phyloP scores from a whole-genome alignment of 2,888 invertebrate genomes.

The Encarsia formosa region DNA sequence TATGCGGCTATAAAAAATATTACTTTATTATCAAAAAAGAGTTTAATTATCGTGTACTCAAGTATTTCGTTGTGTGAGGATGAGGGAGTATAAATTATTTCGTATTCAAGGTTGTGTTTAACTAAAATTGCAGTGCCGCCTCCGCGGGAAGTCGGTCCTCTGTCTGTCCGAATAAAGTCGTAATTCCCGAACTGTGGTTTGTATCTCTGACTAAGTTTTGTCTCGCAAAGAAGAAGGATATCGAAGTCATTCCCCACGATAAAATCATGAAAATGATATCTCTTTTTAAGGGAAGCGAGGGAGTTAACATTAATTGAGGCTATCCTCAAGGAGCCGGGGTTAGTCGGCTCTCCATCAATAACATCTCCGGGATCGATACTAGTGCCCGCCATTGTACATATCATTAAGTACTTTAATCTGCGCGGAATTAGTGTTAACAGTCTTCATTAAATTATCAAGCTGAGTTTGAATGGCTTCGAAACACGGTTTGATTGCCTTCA shows the following conservation, averaged over 20 bases:
- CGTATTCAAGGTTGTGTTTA: background rate
- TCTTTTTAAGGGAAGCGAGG: background rate
- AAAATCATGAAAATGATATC: background rate
- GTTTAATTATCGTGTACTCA: constrained; percentile 7
- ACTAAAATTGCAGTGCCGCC: constrained; percentile 18
- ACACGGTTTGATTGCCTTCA: too few relatives aligned
- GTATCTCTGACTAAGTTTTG: constrained; percentile 13
- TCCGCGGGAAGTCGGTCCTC: background rate
- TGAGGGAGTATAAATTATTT: background rate
- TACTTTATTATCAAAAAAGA: background rate
- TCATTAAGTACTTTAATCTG: background rate
- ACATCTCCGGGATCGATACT: too few relatives aligned
- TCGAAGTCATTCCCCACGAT: constrained; percentile 4
- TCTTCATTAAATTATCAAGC: background rate
- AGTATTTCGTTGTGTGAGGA: background rate
- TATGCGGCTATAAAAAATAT: constrained; percentile 2
- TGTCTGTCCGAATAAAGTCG: constrained; percentile 11
- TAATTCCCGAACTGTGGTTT: constrained; percentile 11
- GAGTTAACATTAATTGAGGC: constrained; percentile 7
- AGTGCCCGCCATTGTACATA: background rate
- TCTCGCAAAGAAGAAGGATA: constrained; percentile 14
- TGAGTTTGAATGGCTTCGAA: too few relatives aligned
- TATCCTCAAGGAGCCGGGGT: background rate
- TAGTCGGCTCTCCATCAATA: too few relatives aligned
- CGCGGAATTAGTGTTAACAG: background rate